Evolutionary conservation across 2,113 vertebrate genomes (phyloP), one percentile per base, ranked within the genome.

Genomic region (Polypterus senegalus): DNA sequence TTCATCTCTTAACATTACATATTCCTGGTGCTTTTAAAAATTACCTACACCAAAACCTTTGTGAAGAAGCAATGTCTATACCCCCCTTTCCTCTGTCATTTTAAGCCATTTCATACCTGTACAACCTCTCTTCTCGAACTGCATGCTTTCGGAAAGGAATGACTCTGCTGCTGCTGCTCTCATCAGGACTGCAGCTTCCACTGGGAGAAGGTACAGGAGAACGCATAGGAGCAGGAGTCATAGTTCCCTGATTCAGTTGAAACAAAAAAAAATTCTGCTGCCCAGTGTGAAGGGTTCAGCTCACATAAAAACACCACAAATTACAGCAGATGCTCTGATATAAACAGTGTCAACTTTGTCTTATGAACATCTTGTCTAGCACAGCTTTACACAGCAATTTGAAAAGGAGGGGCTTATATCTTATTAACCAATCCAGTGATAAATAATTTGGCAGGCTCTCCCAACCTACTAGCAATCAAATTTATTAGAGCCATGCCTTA

Each of bases 41-140:
- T 27, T 27, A 27, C 27, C 2, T 27, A 27, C 27, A 27, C 27
- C 27, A 27, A 27, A 27, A 27, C 27, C 27, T 27, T 27, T 27
- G 27, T 27, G 27, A 27, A 27, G 27, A 27, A 27, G 27, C 27
- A 27, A 27, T 27, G 27, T 27, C 27, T 27, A 27, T 27, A 27
- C 27, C 27, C 2, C 27, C 27, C 27, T 27, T 27, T 27, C 27
- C 27, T 27, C 27, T 2, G 27, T 27, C 27, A 27, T 27, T 3
- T 53, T 44, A 8, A 10, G 49, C 60, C n/a, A 8, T 55, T 9
- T 5, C 60, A 49, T 63, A 72, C 63, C 63, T 67, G 65, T 46
- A 69, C 60, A 45, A 58, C 48, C 63, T 49, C 60, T 67, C 70
- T 58, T 66, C 62, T 54, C 62, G 58, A 5, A 64, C 65, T 27